Base-by-base conservation (phyloP, 2,797 vertebrate genomes). In the Choloepus didactylus region DNA sequence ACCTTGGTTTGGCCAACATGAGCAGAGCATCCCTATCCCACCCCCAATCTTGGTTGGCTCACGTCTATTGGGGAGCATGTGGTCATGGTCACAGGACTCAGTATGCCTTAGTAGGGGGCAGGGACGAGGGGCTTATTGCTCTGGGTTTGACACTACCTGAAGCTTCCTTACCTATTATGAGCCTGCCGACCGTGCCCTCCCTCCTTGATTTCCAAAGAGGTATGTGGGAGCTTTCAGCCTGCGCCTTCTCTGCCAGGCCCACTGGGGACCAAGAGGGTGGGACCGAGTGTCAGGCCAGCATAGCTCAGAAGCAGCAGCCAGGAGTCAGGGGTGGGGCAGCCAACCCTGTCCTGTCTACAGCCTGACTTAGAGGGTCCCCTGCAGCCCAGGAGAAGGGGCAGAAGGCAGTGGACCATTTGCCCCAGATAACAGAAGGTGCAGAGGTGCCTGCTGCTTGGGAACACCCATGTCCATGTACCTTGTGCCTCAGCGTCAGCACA, bases 101-200 rank as follows among this genome's bases (percentile, higher is more conserved):
- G 67, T 4, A 15, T 31, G 31, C 49, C 66, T 93, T 62, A 27
- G 35, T 5, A 62, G 27, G 41, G 27, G 62, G 11, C 23, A 19
- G 41, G 35, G 76, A 4, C n/a, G 77, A 70, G 12, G 64, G 21
- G 15, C 0, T 76, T 96, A 92, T 93, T 93, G 93, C 92, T 93
- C 77, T 79, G 77, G 59, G 19, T 44, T 60, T 94, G 89, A 95
- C 59, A 90, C 15, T 27, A 79, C 82, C 69, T 35, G 23, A 82
- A 60, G n/a, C 14, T 16, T 92, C 49, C 62, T 91, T 86, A 69
- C 23, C 2, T 76, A 67, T 56, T 1, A 7, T 3, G 11, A n/a
- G 23, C 66, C 59, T 73, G n/a, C 0, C 31, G 75, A 59, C n/a
- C 41, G 9, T 59, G 9, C 14, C 15, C 3, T 75, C 21, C 12